phyloP scores from a whole-genome alignment of 2,888 invertebrate species.

The Mamestra brassicae region DNA sequence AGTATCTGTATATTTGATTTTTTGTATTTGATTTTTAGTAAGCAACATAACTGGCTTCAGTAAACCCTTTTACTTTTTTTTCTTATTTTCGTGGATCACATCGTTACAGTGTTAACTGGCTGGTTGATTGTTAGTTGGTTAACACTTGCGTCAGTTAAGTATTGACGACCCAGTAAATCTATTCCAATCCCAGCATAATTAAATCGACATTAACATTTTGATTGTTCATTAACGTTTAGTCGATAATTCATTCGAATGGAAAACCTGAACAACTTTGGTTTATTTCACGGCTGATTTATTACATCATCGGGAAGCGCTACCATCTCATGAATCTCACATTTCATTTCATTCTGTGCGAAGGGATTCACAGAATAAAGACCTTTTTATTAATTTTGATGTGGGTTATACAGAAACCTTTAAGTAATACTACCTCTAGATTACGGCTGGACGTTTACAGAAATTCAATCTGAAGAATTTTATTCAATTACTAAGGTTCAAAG shows the following conservation, averaged over 20 bases:
- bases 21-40: neutral
- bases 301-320: neutral
- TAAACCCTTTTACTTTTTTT: neutral
- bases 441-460: slow-evolving; percentile 10
- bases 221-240: slow-evolving; percentile 5
- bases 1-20: neutral
- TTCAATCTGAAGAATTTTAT: slow-evolving; percentile 42
- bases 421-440: slow-evolving; percentile 30
- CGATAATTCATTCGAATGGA: slow-evolving; percentile 8
- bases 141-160: neutral
- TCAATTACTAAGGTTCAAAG: neutral
- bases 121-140: neutral
- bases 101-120: neutral
- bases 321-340: slow-evolving; percentile 34
- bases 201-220: slow-evolving; percentile 17
- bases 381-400: slow-evolving; percentile 50
- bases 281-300: slow-evolving; percentile 10
- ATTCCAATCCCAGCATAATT: slow-evolving; percentile 11
- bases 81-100: neutral
- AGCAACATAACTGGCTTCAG: neutral
- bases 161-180: neutral
- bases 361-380: slow-evolving; percentile 18
- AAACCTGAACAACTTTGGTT: slow-evolving; percentile 1
- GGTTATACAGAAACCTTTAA: slow-evolving; percentile 28
- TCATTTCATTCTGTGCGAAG: slow-evolving; percentile 33